Conservation (phyloP, 92 coral and sea anemone genomes). For the Zoanthus sansibaricus region DNA sequence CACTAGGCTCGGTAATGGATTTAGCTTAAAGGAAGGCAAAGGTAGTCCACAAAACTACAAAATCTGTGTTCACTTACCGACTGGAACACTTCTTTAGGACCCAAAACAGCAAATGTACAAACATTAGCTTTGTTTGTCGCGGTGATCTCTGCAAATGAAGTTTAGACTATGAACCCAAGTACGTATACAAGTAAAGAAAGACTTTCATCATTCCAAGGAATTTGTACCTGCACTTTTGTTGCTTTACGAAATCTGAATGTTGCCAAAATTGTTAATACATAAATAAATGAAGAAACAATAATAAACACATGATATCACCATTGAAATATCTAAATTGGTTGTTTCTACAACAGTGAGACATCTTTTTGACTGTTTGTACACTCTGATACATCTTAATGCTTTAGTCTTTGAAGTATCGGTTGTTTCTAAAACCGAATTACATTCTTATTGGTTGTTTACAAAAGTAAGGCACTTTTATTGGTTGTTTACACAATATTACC, state of each 20-base stretch:
- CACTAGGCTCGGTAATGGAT: not conserved
- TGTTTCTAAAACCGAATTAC: not conserved
- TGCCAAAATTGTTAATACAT: no score
- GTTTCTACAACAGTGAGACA: not conserved
- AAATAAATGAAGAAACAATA: no score
- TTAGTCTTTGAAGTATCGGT: not conserved
- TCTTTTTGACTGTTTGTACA: not conserved
- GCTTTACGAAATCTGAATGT: no score
- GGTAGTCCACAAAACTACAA: not conserved
- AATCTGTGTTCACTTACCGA: constrained; percentile 68
- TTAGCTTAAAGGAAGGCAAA: not conserved
- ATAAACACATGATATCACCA: no score
- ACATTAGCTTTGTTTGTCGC: constrained; percentile 95
- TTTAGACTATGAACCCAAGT: not conserved
- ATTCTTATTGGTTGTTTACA: not conserved
- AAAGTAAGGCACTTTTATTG: not conserved
- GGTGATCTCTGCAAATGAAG: constrained; percentile 72
- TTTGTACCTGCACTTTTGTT: no score
- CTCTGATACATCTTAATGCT: not conserved
- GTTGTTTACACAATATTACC: no score
- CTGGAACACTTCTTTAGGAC: constrained; percentile 85
- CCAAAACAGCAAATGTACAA: constrained; percentile 89
- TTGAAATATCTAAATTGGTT: not conserved
- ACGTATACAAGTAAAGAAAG: no score
- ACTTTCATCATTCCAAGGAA: no score